Percentiles rank a stretch among this genome's conserved stretches.
Conservation (phyloP, 2,113 vertebrate genomes). For the Cololabis saira region DNA sequence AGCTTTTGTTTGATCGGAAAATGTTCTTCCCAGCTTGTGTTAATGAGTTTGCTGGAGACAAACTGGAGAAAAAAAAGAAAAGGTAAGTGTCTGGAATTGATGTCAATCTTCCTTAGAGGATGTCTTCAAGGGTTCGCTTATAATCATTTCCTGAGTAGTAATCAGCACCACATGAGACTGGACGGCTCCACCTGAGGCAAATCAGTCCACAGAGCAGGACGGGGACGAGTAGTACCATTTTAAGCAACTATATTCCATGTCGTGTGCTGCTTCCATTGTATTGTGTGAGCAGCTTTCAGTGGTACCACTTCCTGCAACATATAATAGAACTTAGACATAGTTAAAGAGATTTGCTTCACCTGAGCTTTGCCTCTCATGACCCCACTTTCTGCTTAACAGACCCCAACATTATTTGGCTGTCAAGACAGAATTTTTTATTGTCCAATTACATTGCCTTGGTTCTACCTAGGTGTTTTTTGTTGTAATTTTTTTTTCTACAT, state of each 20-base stretch:
- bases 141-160: not conserved
- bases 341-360: not conserved
- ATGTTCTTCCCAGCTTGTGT: too few species aligned
- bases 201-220: not conserved
- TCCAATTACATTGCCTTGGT: not conserved
- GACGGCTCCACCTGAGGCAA: constrained; percentile 7
- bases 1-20: too few species aligned
- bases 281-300: not conserved
- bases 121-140: too few species aligned
- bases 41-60: too few species aligned
- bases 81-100: too few species aligned
- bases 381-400: not conserved
- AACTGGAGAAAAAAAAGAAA: not conserved
- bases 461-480: not conserved
- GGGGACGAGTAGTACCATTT: not conserved
- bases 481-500: not conserved
- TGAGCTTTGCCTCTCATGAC: not conserved
- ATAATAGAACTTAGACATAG: not conserved
- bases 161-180: constrained; percentile 15
- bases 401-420: too few species aligned
- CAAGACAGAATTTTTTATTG: not conserved
- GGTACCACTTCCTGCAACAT: not conserved
- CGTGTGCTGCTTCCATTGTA: not conserved
- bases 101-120: too few species aligned
- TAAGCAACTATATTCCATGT: not conserved